Conservation (phyloP, 2,797 vertebrate genomes). For the Avahi laniger region DNA sequence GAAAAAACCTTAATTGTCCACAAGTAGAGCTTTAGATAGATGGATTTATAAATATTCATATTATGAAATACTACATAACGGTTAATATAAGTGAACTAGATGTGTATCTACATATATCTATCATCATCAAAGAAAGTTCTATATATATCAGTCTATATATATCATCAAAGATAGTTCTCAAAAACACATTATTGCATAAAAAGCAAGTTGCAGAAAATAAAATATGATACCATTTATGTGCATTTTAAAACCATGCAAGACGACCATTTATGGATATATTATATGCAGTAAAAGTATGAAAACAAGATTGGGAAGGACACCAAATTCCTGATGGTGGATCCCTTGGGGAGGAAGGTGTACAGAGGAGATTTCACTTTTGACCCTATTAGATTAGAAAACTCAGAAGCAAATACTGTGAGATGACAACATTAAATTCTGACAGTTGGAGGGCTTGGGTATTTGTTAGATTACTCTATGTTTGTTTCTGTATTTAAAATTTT, state of each 20-base stretch:
- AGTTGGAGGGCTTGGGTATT: conserved; percentile 6
- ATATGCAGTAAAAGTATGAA: neutral
- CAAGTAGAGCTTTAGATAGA: conserved; percentile 36
- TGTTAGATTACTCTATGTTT: conserved; percentile 48
- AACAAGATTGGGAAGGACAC: conserved; percentile 19
- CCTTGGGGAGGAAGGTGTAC: neutral
- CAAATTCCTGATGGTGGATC: neutral
- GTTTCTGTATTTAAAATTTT: conserved; percentile 71
- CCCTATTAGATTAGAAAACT: conserved; percentile 20
- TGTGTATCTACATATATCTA: neutral
- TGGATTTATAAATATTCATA: conserved; percentile 50
- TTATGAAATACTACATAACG: neutral
- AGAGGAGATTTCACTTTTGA: conserved; percentile 45
- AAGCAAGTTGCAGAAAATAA: conserved; percentile 35
- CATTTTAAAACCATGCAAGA: conserved; percentile 19
- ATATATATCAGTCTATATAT: neutral
- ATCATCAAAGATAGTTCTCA: conserved; percentile 43
- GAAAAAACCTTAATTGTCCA: conserved; percentile 28
- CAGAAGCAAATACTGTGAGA: conserved; percentile 45
- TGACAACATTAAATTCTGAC: conserved; percentile 31
- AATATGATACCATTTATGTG: conserved; percentile 35
- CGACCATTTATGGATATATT: neutral
- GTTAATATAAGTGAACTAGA: conserved; percentile 31
- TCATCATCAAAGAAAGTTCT: too few relatives aligned
- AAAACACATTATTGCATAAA: conserved; percentile 28